These are phyloP conservation scores for Bufotes viridis DNA, from an alignment of 2,797 vertebrate genomes.

Conservation along the genomic window DNA sequence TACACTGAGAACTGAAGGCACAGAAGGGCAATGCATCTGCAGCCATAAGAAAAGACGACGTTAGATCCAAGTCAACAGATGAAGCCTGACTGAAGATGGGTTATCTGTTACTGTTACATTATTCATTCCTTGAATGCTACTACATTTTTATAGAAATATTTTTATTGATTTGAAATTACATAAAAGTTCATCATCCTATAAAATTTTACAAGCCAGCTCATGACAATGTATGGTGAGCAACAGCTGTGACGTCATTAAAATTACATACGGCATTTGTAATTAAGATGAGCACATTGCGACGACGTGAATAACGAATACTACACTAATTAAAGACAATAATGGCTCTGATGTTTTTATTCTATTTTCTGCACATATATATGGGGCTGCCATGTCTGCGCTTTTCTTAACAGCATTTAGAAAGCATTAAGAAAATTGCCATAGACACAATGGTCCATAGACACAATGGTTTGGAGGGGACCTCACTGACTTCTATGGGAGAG, in stretches of 20 bases:
- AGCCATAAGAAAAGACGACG: background rate
- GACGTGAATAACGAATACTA: background rate
- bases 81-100: background rate
- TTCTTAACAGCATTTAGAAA: too few species aligned
- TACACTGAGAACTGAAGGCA: background rate
- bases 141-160: background rate
- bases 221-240: background rate
- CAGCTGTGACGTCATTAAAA: background rate
- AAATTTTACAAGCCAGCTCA: background rate
- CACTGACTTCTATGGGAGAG: too few species aligned
- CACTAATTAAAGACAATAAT: background rate
- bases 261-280: background rate
- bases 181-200: background rate
- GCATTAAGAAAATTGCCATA: too few species aligned
- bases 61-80: background rate
- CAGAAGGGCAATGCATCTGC: background rate
- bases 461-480: too few species aligned
- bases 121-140: background rate
- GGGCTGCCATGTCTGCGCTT: too few species aligned
- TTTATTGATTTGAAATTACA: background rate
- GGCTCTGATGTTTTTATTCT: too few species aligned
- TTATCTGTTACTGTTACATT: background rate
- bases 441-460: too few species aligned
- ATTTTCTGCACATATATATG: too few species aligned
- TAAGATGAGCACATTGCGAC: background rate